phyloP scores from a whole-genome alignment of 2,113 vertebrate genomes.

The Malaclemys terrapin region DNA sequence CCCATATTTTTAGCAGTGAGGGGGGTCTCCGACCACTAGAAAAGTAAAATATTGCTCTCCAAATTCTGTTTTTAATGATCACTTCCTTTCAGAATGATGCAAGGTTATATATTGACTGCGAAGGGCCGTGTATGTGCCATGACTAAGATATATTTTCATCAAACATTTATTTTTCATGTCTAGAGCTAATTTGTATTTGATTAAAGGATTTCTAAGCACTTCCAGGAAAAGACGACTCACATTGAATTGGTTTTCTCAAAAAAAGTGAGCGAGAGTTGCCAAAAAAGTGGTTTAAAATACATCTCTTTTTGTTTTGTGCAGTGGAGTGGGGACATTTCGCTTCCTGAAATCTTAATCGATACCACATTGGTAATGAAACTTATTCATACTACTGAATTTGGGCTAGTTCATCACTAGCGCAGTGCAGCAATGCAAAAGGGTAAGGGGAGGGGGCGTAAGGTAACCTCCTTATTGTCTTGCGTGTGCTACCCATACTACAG shows the following conservation, averaged over 20 bases:
- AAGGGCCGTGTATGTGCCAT: conserved; percentile 68
- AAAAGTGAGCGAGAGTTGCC: conserved; percentile 25
- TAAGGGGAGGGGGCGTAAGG: not conserved
- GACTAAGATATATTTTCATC: conserved; percentile 68
- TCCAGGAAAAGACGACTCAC: conserved; percentile 73
- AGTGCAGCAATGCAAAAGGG: not conserved
- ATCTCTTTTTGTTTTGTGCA: conserved; percentile 50
- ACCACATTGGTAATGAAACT: conserved; percentile 12
- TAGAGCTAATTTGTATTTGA: conserved; percentile 81
- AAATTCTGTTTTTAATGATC: conserved; percentile 77
- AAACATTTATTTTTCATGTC: conserved; percentile 71
- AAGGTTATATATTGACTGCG: conserved; percentile 74
- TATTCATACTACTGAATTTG: not conserved
- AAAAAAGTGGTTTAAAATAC: conserved; percentile 57
- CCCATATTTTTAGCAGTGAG: conserved; percentile 19
- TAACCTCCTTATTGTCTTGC: not conserved
- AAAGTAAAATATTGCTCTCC: conserved; percentile 72
- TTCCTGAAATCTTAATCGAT: conserved; percentile 64
- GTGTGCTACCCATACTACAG: not conserved
- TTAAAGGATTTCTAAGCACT: conserved; percentile 73
- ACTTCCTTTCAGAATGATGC: conserved; percentile 76
- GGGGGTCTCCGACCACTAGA: conserved; percentile 45
- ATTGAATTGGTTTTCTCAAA: conserved; percentile 67
- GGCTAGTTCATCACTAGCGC: not conserved
- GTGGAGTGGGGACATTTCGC: conserved; percentile 44